These are phyloP conservation scores for Chamaea fasciata DNA, from an alignment of 2,113 vertebrate genomes.

Conservation along the genomic window DNA sequence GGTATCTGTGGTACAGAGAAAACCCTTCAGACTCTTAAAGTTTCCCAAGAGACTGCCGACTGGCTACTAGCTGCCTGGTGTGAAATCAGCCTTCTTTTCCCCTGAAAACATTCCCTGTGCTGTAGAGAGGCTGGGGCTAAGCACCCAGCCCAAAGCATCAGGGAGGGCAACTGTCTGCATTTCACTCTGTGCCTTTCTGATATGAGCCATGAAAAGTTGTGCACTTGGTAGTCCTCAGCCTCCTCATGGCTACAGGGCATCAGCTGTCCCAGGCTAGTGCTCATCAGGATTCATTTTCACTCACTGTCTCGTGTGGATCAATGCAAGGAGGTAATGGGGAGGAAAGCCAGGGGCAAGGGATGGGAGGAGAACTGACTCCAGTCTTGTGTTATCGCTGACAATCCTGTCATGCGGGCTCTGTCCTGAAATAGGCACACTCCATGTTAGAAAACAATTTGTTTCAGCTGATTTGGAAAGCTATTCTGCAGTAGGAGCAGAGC, in stretches of 20 bases:
- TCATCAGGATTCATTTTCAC: not conserved
- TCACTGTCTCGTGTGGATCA: not conserved
- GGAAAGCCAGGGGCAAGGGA: not conserved
- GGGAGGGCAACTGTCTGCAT: not conserved
- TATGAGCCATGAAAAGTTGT: not conserved
- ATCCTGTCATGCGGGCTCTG: not conserved
- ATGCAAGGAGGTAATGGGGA: not conserved
- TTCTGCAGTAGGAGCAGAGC: not conserved
- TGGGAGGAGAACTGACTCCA: not conserved
- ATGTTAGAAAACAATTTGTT: not conserved
- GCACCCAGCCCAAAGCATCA: not conserved
- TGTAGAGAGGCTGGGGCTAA: not conserved
- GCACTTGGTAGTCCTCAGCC: not conserved
- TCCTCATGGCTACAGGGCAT: not conserved
- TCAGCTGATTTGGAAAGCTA: not conserved
- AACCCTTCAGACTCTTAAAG: not conserved
- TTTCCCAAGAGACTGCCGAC: not conserved
- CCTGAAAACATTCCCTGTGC: not conserved
- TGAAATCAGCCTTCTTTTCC: not conserved
- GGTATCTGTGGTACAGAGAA: not conserved
- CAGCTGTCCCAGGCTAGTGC: not conserved
- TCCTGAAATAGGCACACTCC: not conserved
- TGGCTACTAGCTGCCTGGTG: not conserved
- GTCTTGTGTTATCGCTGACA: rapidly evolving
- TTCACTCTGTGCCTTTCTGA: not conserved